Conservation (phyloP, 2,888 invertebrate genomes). For the Scaptomyza reducta region DNA sequence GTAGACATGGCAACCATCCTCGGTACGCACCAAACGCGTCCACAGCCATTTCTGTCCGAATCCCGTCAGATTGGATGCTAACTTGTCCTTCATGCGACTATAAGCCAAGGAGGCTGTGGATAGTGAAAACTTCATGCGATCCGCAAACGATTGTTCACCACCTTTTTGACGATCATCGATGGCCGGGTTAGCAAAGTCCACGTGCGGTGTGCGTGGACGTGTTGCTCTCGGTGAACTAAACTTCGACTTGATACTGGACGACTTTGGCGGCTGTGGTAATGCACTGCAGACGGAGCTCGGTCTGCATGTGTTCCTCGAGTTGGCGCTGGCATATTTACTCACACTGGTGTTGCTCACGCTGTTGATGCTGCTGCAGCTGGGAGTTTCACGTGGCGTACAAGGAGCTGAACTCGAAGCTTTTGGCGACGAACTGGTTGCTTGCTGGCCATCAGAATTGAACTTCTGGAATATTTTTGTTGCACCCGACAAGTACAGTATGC, state of each 20-base stretch:
- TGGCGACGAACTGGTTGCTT: neutral
- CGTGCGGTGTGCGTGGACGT: constrained; percentile 39
- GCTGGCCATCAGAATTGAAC: neutral
- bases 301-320: constrained; percentile 9
- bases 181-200: constrained; percentile 61
- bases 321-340: constrained; percentile 5
- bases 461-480: constrained; percentile 41
- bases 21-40: constrained; percentile 64
- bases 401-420: neutral
- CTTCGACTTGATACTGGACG: constrained; percentile 7
- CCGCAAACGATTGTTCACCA: constrained; percentile 4
- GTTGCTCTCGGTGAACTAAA: neutral
- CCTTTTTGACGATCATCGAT: neutral
- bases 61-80: constrained; percentile 1
- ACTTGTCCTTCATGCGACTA: constrained; percentile 54
- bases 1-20: constrained; percentile 70
- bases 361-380: constrained; percentile 4
- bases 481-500: constrained; percentile 66
- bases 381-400: neutral
- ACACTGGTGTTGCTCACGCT: constrained; percentile 25
- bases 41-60: constrained; percentile 61
- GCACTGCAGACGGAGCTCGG: neutral
- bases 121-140: constrained; percentile 56
- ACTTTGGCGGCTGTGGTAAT: neutral
- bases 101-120: constrained; percentile 68